Conservation (phyloP, 2,113 vertebrate genomes). For the Gnathonemus echidnorhynchus region DNA sequence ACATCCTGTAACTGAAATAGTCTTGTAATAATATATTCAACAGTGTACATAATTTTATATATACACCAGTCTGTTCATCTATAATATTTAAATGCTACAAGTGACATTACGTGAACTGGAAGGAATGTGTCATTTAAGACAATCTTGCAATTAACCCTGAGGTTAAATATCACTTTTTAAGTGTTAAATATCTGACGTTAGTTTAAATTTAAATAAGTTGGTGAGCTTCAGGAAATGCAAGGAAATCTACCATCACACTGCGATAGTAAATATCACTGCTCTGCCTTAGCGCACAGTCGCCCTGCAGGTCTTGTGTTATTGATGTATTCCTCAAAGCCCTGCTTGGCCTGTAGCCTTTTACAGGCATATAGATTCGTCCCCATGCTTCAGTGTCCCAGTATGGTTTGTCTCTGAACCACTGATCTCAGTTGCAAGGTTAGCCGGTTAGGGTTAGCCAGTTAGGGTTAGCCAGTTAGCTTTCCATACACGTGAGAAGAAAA, state of each 20-base stretch:
- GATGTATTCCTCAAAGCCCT: neutral
- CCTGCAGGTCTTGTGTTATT: neutral
- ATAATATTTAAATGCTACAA: neutral
- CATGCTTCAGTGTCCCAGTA: neutral
- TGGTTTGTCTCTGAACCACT: neutral
- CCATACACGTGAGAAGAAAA: neutral
- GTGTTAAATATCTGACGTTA: neutral
- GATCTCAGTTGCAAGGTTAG: neutral
- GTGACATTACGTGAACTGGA: neutral
- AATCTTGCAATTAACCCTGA: neutral
- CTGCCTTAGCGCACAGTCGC: neutral
- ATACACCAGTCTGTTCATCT: neutral
- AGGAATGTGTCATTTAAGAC: neutral
- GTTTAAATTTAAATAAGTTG: neutral
- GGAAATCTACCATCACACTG: too few species aligned
- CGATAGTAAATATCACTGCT: neutral
- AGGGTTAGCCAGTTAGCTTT: neutral
- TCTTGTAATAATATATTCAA: neutral
- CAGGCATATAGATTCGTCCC: neutral
- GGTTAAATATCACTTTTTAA: neutral
- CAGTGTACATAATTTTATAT: neutral
- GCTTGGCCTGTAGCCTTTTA: neutral
- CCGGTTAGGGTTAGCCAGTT: too few species aligned
- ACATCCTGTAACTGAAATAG: neutral
- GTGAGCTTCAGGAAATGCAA: neutral